Evolutionary conservation across 2,113 vertebrate genomes (phyloP), one percentile per base, ranked within the genome.

Genomic region (Pterocles orientalis): DNA sequence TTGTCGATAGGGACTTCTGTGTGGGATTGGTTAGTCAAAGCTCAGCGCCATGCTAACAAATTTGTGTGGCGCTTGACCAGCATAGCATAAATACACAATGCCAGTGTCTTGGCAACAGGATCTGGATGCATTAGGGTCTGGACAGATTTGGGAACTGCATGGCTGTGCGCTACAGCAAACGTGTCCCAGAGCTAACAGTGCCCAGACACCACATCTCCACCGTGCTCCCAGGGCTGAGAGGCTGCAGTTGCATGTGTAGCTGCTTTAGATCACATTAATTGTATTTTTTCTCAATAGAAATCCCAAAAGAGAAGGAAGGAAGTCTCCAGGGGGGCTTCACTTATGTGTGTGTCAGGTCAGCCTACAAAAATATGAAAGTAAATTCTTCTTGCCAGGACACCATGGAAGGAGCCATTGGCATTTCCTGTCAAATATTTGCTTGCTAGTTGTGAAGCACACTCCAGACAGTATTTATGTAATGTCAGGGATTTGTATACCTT

Each of bases 71-170:
- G 33, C 26, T 88, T 72, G 19, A 10, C 25, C 5, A 2, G 7
- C 0, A 0, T 33, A 53, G 9, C 43, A 88, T 0, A 0, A 62
- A 48, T 47, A 62, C 53, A 51, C 0, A 1, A 57, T 1, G 3
- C 33, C 43, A 48, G 20, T 17, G 5, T 33, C 25, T 28, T 39
- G 14, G 51, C 17, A 91, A 18, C 3, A 4, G 19, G 2, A 14
- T 69, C 48, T 39, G 34, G 26, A 36, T 4, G 1, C 11, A 23
- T 41, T 64, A 73, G 16, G 39, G 41, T 41, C 41, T 41, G 41
- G 8, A 83, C 2, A 19, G 12, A 79, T 18, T 9, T 72, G 20
- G 18, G 78, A 91, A 79, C 21, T 21, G 21, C 39, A 69, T 0
- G 17, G 33, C 24, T 11, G 80, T 0, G 0, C 1, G 2, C 28